Conservation (phyloP, 2,888 invertebrate species). For the Scaptomyza cyrtandrae region DNA sequence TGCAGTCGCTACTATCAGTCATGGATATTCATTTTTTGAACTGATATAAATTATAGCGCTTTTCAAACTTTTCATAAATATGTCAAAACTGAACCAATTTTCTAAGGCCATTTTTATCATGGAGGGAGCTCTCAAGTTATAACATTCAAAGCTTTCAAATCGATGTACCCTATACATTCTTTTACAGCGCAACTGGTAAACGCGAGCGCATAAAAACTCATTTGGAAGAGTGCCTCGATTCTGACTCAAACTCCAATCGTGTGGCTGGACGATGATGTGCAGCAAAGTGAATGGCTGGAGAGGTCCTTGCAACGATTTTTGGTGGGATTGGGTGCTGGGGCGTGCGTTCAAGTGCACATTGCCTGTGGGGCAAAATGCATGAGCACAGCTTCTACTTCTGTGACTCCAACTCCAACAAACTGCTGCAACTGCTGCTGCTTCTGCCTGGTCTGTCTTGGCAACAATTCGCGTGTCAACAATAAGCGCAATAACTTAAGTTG, state of each 20-base stretch:
- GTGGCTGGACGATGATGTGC: constrained; percentile 54
- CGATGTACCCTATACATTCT: constrained; percentile 16
- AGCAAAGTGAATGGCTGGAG: constrained; percentile 29
- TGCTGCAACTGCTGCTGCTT: constrained; percentile 47
- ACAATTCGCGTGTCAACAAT: constrained; percentile 77
- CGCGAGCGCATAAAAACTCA: constrained; percentile 71
- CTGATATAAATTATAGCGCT: too few species aligned
- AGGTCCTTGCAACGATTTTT: constrained; percentile 11
- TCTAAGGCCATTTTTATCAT: background rate
- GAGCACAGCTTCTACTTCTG: constrained; percentile 64
- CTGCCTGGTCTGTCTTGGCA: constrained; percentile 43
- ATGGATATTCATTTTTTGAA: background rate
- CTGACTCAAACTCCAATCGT: constrained; percentile 13
- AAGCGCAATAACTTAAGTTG: constrained; percentile 77
- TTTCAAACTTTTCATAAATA: too few species aligned
- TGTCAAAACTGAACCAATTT: too few species aligned
- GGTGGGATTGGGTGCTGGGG: constrained; percentile 33
- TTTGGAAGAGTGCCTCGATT: constrained; percentile 70
- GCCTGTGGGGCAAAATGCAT: constrained; percentile 58
- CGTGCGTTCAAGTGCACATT: constrained; percentile 67
- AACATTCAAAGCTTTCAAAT: background rate
- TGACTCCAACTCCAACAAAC: background rate
- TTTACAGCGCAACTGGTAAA: constrained; percentile 57
- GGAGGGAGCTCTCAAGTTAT: too few species aligned
- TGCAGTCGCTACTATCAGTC: constrained; percentile 29